These are phyloP conservation scores for Seriola aureovittata DNA, from an alignment of 2,113 vertebrate species.

Conservation along the genomic window DNA sequence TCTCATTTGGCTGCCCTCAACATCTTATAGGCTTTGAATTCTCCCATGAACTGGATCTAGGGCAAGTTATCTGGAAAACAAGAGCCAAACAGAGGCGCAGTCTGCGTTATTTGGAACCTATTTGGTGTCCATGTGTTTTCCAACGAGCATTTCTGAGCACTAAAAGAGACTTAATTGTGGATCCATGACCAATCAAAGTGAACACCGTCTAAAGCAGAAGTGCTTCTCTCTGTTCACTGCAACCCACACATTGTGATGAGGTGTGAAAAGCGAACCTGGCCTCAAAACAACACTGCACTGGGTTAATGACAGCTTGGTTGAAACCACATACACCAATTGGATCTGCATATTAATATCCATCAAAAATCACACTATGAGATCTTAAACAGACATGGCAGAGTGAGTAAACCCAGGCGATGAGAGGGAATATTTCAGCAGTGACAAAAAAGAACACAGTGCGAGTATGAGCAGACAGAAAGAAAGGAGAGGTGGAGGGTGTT, in stretches of 20 bases:
- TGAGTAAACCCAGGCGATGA: not conserved
- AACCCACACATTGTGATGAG: conserved; percentile 45
- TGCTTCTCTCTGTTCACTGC: conserved; percentile 44
- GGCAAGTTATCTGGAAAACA: conserved; percentile 59
- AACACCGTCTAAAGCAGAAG: conserved; percentile 66
- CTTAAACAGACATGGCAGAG: not conserved
- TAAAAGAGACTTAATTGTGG: conserved; percentile 80
- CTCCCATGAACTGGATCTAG: conserved; percentile 70
- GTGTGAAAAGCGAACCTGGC: conserved; percentile 32
- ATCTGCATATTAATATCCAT: not conserved
- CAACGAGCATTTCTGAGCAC: conserved; percentile 37
- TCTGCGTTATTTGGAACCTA: conserved; percentile 38
- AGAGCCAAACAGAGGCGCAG: conserved; percentile 43
- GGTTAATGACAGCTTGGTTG: not conserved
- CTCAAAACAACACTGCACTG: not conserved
- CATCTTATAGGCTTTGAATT: conserved; percentile 71
- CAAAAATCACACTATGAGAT: not conserved
- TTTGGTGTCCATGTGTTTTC: conserved; percentile 48
- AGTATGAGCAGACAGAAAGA: not conserved
- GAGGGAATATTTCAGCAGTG: not conserved
- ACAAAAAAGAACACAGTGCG: not conserved
- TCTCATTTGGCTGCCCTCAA: conserved; percentile 73
- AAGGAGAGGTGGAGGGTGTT: not conserved
- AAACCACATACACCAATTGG: not conserved
- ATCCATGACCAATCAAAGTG: conserved; percentile 80